These are phyloP conservation scores for Silurus glanis DNA, from an alignment of 2,113 vertebrate species.

Conservation along the genomic window DNA sequence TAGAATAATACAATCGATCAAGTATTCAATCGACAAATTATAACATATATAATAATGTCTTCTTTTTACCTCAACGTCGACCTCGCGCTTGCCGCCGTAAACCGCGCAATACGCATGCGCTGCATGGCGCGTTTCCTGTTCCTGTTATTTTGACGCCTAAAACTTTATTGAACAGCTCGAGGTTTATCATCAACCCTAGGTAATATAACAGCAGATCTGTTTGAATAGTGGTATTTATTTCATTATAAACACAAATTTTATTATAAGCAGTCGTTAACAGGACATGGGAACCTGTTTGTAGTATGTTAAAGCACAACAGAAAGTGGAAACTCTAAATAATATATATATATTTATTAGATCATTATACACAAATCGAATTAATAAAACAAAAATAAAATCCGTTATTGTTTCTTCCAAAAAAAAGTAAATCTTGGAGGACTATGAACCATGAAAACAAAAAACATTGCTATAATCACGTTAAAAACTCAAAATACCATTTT, in stretches of 20 bases:
- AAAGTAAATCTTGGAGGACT: background rate
- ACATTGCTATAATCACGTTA: background rate
- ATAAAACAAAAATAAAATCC: background rate
- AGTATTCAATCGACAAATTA: background rate
- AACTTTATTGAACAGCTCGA: slow-evolving; percentile 47
- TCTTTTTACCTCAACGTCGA: slow-evolving; percentile 50
- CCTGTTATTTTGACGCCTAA: slow-evolving; percentile 30
- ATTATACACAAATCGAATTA: background rate
- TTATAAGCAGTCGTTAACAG: background rate
- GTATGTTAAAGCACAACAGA: background rate
- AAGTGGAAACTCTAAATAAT: background rate
- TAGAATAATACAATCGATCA: no score
- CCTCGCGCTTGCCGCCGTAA: slow-evolving; percentile 47
- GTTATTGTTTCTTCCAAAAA: background rate
- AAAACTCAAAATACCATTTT: background rate
- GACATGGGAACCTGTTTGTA: background rate
- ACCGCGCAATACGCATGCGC: slow-evolving; percentile 52
- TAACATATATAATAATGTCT: background rate
- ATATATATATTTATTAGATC: background rate
- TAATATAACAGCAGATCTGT: background rate
- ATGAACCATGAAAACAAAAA: background rate
- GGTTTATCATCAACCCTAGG: no score
- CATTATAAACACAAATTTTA: background rate
- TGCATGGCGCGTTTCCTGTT: slow-evolving; percentile 40
- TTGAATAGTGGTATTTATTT: background rate